Base-by-base conservation (phyloP, 2,888 invertebrate genomes). In the Hemistola chrysoprasaria region DNA sequence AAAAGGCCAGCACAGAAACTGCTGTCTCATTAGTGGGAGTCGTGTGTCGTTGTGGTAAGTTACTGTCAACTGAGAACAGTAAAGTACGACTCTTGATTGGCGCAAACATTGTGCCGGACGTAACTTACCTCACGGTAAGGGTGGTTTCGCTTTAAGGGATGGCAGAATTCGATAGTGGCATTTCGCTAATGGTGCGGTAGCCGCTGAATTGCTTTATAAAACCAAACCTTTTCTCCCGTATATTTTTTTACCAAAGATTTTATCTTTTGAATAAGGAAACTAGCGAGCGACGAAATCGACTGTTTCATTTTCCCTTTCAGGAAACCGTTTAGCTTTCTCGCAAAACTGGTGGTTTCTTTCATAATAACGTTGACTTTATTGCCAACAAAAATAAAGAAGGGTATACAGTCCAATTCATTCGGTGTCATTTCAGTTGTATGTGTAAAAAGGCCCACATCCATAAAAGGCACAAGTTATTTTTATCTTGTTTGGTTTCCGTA, bases 31-130 rank as follows among this genome's bases (percentile, higher is more conserved):
- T 85, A 84, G 70, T 64, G 46, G 63, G 71, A 78, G 80, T 78
- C 65, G 74, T 72, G 65, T 59, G 78, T 66, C 78, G 78, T 81
- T 79, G 75, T 55, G 69, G 77, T 79, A 83, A 86, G 75, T 82
- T 84, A 86, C 73, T 70, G 77, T 55, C 71, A 71, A 64, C 65
- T 56, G 62, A 65, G 48, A 58, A 73, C 65, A 72, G 69, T 87
- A 86, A 86, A 86, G 56, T 85, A 74, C 64, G 62, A 55, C 64
- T 77, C 71, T 83, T 81, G 79, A 85, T 83, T 74, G 79, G 70
- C 69, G 72, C 72, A 79, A 83, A 82, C 53, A 56, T 49, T 49
- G 50, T 49, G 41, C 40, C 39, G 48, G 42, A 40, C 46, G 44
- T 53, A 55, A 50, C 50, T 53, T 47, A 50, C 53, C 43, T 39